Percentiles rank a stretch among this genome's conserved stretches.
phyloP scores from a whole-genome alignment of 2,888 invertebrate genomes.

The Erebia aethiops region DNA sequence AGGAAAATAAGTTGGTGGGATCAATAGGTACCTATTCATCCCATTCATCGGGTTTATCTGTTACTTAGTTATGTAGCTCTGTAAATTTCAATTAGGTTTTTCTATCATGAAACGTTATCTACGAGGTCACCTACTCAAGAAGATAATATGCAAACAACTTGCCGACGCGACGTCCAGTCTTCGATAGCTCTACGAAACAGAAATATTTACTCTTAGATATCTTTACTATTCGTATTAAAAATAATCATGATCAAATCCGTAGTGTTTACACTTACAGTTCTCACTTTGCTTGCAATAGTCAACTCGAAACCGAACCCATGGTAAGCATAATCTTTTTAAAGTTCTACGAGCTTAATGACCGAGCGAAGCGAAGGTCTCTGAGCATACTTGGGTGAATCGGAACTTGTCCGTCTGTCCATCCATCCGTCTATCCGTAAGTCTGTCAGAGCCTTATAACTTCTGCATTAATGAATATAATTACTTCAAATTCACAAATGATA shows the following conservation, averaged over 20 bases:
- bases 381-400: too few species aligned
- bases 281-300: conserved; percentile 1
- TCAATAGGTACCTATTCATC: too few species aligned
- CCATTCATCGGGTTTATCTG: background rate
- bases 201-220: background rate
- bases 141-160: background rate
- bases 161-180: conserved; percentile 1
- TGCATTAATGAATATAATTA: too few species aligned
- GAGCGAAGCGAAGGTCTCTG: too few species aligned
- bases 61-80: background rate
- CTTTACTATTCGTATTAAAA: background rate
- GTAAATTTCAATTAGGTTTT: background rate
- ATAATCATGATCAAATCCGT: background rate
- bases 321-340: too few species aligned
- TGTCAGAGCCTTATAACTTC: too few species aligned
- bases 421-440: too few species aligned
- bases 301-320: background rate
- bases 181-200: background rate
- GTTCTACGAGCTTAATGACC: too few species aligned
- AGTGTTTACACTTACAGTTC: background rate
- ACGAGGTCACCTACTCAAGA: background rate
- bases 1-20: background rate
- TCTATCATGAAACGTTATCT: background rate
- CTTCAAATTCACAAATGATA: too few species aligned
- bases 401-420: too few species aligned